Evolutionary conservation across 1,140 invertebrate genomes (phyloP).

Genomic region (Mylabris phalerata): DNA sequence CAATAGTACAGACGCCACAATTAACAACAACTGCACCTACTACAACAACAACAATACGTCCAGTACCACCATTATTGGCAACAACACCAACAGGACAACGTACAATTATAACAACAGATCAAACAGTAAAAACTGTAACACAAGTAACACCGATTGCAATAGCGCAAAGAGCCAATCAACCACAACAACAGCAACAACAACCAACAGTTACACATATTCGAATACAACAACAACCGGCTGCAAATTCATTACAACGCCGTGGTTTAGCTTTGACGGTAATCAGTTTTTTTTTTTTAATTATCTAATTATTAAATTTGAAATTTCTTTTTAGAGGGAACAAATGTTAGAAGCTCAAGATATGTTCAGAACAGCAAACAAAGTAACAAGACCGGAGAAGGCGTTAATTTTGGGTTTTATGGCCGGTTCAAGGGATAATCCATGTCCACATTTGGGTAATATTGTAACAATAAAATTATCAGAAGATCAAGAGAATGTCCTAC

Average conservation of each 20-base stretch:
- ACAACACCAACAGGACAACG: slow-evolving; percentile 30
- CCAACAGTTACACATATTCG: slow-evolving; percentile 49
- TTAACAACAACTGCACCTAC: slow-evolving; percentile 13
- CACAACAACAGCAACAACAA: slow-evolving; percentile 36
- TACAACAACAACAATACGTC: slow-evolving; percentile 38
- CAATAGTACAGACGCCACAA: neutral
- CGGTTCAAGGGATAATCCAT: slow-evolving; percentile 90
- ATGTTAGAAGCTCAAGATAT: slow-evolving; percentile 96
- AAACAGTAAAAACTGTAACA: slow-evolving; percentile 18
- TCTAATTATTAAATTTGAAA: slow-evolving; percentile 5
- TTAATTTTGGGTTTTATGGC: slow-evolving; percentile 98
- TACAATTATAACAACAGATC: slow-evolving; percentile 29
- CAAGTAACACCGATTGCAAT: slow-evolving; percentile 28
- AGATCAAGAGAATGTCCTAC: slow-evolving; percentile 72
- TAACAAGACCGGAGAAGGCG: slow-evolving; percentile 92
- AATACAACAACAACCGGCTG: slow-evolving; percentile 47
- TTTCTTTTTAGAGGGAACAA: slow-evolving; percentile 71
- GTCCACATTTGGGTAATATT: slow-evolving; percentile 86
- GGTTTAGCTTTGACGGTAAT: slow-evolving; percentile 75
- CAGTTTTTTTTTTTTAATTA: too few relatives aligned
- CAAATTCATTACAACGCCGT: slow-evolving; percentile 53
- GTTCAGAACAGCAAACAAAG: slow-evolving; percentile 92
- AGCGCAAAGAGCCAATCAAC: slow-evolving; percentile 32
- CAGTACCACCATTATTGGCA: slow-evolving; percentile 34
- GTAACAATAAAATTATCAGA: slow-evolving; percentile 90